Evolutionary conservation across 2,797 vertebrate genomes (phyloP).

Genomic region (Linurgus olivaceus): DNA sequence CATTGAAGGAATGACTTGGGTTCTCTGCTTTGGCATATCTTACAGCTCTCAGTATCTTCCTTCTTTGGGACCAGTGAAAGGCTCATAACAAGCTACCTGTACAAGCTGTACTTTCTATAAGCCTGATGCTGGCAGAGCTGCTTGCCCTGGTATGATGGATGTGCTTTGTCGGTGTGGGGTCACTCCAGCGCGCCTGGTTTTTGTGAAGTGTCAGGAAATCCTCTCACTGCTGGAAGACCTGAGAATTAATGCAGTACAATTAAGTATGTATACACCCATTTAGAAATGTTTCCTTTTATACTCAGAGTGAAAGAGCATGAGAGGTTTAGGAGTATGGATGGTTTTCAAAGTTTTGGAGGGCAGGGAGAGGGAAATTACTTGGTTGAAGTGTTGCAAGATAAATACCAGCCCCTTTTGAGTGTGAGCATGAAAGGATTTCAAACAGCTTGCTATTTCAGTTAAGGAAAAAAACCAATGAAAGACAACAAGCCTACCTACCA

Average conservation of each 20-base stretch:
- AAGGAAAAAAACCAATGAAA: not conserved
- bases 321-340: not conserved
- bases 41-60: not conserved
- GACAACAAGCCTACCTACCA: not conserved
- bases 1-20: not conserved
- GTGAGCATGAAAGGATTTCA: not conserved
- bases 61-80: not conserved
- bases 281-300: not conserved
- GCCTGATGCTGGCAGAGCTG: not conserved
- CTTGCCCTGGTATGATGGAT: not conserved
- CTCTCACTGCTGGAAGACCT: not conserved
- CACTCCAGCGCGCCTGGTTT: not conserved
- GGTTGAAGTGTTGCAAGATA: not conserved
- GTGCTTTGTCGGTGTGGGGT: not conserved
- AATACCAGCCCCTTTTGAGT: not conserved
- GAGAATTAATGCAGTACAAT: not conserved
- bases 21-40: not conserved
- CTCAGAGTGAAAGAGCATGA: not conserved
- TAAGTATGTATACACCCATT: not conserved
- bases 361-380: accelerated
- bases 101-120: not conserved
- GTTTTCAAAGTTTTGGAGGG: not conserved
- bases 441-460: not conserved
- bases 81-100: not conserved
- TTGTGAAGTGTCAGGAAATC: not conserved